Evolutionary conservation across 2,797 vertebrate genomes (phyloP), one percentile per base, ranked within the genome.

Genomic region (Megalops cyprinoides): DNA sequence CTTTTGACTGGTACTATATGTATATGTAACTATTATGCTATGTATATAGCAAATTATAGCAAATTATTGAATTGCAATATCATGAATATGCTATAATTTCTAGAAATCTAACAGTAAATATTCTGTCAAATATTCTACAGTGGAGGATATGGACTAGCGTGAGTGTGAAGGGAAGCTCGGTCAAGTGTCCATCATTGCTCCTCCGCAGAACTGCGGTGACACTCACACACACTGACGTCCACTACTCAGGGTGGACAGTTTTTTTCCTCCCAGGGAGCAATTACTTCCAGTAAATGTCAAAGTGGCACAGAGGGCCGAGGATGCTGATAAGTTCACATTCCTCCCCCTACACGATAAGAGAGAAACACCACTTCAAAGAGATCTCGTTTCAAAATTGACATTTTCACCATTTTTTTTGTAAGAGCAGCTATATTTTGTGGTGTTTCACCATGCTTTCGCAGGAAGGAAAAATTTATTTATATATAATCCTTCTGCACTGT

Each of bases 261-360:
- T 14, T 44, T 37, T 65, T 48, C 28, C 39, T 53, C 60, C 44
- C 25, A 65, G 18, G 39, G 18, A 25, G 39, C 81, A 82, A 77
- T 82, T 77, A 82, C 67, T 12, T 5, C 67, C 42, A 71, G 55
- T 60, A 82, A 78, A 82, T 74, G 81, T 78, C 76, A 82, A 74
- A 62, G 20, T 7, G 44, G 76, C 76, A 62, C 65, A 60, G 69
- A 55, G 55, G 34, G 55, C 15, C 53, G 42, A 55, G 67, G 51
- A 55, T 3, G 49, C 81, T 56, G 76, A 82, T 73, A 78, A 82
- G 80, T 71, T 56, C 28, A 78, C 25, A 39, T 65, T 28, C 55
- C 55, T 12, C 44, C 44, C 56, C n/a, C 28, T 23, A 60, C 20
- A 55, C n/a, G 42, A 34, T 37, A 56, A 55, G 74, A 78, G 55